phyloP scores from a whole-genome alignment of 2,113 vertebrate species.

The Centropus bengalensis region DNA sequence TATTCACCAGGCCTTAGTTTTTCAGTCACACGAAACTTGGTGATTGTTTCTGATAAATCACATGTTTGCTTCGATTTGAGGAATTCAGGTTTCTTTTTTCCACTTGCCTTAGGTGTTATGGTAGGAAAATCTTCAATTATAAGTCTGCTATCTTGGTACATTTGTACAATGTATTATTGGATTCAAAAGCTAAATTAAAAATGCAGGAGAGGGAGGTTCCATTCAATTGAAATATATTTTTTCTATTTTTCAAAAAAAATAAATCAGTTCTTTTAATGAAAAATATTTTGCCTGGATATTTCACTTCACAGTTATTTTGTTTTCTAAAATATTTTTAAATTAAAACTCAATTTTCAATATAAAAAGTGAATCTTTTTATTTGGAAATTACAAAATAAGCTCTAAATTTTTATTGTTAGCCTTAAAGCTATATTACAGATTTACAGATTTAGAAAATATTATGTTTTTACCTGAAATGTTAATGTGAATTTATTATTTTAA shows the following conservation, averaged over 20 bases:
- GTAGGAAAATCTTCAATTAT: neutral
- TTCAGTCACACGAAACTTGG: neutral
- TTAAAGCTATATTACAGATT: neutral
- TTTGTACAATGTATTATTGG: neutral
- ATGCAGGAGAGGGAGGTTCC: accelerated
- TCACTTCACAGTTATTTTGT: neutral
- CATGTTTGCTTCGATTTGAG: neutral
- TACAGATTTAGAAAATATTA: neutral
- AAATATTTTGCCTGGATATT: neutral
- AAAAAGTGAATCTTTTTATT: neutral
- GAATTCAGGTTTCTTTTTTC: neutral
- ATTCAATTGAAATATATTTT: neutral
- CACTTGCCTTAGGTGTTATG: neutral
- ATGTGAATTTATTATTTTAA: neutral
- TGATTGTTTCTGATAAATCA: neutral
- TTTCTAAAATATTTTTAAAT: neutral
- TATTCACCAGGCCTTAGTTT: neutral
- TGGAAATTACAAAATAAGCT: neutral
- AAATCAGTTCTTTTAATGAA: neutral
- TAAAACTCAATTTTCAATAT: neutral
- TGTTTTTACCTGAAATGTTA: neutral
- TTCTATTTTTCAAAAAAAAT: neutral
- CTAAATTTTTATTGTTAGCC: neutral
- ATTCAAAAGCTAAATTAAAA: neutral
- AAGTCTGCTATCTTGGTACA: neutral